Percentiles rank a stretch among this genome's conserved stretches.
Evolutionary conservation across 2,888 invertebrate genomes (phyloP).

Genomic region (Lasioglossum pauxillum): DNA sequence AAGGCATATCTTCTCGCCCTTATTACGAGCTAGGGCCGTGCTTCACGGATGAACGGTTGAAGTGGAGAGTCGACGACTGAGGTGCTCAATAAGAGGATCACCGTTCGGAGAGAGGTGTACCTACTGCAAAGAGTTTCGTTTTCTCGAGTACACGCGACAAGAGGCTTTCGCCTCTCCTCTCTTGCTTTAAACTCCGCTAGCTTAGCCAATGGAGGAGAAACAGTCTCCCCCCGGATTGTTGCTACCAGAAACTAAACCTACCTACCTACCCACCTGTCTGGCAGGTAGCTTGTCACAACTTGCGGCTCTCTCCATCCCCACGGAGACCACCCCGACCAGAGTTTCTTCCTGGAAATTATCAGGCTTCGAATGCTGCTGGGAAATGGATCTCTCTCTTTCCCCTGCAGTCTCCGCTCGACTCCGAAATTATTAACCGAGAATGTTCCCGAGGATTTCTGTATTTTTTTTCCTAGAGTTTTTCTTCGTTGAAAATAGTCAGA

Average conservation of each 20-base stretch:
- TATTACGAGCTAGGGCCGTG: slow-evolving; percentile 71
- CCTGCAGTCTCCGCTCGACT: too few species aligned
- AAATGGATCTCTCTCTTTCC: background rate
- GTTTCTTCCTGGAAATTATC: background rate
- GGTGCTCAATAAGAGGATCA: slow-evolving; percentile 75
- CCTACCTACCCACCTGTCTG: background rate
- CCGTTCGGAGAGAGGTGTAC: slow-evolving; percentile 40
- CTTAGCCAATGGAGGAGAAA: slow-evolving; percentile 58
- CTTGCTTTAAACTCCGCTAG: slow-evolving; percentile 50
- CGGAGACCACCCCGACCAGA: background rate
- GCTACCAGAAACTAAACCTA: slow-evolving; percentile 9
- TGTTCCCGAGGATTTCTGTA: background rate
- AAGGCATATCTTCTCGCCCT: slow-evolving; percentile 74
- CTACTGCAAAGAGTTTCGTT: slow-evolving; percentile 64
- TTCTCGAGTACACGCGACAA: slow-evolving; percentile 63
- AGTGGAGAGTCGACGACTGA: slow-evolving; percentile 31
- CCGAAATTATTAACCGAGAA: background rate
- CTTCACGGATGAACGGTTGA: slow-evolving; percentile 57
- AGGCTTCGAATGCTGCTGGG: background rate
- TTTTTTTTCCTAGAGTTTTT: background rate
- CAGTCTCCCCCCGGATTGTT: slow-evolving; percentile 9
- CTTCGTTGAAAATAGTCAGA: background rate
- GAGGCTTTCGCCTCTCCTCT: slow-evolving; percentile 56
- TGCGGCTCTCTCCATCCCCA: background rate
- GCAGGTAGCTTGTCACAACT: slow-evolving; percentile 19